Percentiles rank a stretch among this genome's conserved stretches.
phyloP scores from a whole-genome alignment of 1,140 invertebrate species.

The Agraylea sexmaculata region DNA sequence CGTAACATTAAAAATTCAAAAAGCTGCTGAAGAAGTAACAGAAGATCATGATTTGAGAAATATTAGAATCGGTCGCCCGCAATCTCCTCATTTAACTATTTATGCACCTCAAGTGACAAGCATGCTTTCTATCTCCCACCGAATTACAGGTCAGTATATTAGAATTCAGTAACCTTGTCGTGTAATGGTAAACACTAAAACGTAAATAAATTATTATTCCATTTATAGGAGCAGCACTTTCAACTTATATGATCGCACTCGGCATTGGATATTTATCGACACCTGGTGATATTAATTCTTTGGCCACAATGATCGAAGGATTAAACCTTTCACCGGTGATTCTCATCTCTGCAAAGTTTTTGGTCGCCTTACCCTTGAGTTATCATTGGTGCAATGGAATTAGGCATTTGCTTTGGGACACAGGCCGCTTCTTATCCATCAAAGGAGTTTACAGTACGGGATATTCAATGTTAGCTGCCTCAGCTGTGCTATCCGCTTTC shows the following conservation, averaged over 20 bases:
- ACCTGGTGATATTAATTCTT: slow-evolving; percentile 43
- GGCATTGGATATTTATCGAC: slow-evolving; percentile 42
- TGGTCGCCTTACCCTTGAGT: slow-evolving; percentile 49
- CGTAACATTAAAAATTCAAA: slow-evolving; percentile 15
- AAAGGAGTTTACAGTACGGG: slow-evolving; percentile 61
- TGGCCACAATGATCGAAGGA: slow-evolving; percentile 42
- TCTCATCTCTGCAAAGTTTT: slow-evolving; percentile 39
- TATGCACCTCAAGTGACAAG: slow-evolving; percentile 68
- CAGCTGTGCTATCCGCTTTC: slow-evolving; percentile 29
- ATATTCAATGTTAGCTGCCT: slow-evolving; percentile 44
- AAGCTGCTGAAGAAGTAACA: slow-evolving; percentile 10
- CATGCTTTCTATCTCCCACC: slow-evolving; percentile 68
- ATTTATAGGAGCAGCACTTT: slow-evolving; percentile 39
- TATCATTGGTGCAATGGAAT: slow-evolving; percentile 60
- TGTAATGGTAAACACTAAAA: slow-evolving; percentile 25
- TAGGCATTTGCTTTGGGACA: slow-evolving; percentile 62
- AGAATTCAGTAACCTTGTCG: neutral
- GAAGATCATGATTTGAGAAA: slow-evolving; percentile 32
- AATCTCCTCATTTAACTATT: slow-evolving; percentile 83
- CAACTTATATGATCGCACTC: slow-evolving; percentile 37
- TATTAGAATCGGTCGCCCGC: slow-evolving; percentile 45
- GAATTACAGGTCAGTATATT: slow-evolving; percentile 56
- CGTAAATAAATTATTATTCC: slow-evolving; percentile 2
- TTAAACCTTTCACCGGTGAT: slow-evolving; percentile 40
- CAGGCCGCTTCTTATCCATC: slow-evolving; percentile 53